Conservation (phyloP, 53 echinoderm and acorn worm species). For the Glandiceps talaboti region DNA sequence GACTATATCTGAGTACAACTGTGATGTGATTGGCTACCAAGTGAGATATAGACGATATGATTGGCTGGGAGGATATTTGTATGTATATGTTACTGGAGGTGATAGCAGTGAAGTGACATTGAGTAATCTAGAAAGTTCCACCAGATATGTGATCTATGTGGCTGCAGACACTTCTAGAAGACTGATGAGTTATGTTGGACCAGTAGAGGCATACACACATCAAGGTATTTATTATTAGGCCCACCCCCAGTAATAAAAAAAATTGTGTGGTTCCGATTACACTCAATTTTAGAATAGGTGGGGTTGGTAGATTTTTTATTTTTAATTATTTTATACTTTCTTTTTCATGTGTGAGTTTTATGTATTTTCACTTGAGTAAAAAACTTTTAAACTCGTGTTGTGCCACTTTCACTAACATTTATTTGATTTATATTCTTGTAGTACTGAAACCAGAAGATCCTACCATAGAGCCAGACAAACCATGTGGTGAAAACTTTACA, state of each 20-base stretch:
- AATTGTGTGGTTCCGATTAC: too few species aligned
- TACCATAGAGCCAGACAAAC: not conserved
- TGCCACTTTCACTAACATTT: too few species aligned
- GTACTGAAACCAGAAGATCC: not conserved
- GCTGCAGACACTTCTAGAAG: conserved; percentile 16
- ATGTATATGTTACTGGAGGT: conserved; percentile 8
- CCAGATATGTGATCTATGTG: conserved; percentile 8
- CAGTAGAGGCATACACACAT: not conserved
- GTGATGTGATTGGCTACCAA: conserved; percentile 59
- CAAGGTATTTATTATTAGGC: too few species aligned
- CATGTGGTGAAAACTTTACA: not conserved
- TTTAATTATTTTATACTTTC: too few species aligned
- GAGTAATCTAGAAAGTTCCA: not conserved
- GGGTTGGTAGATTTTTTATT: too few species aligned
- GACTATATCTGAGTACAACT: conserved; percentile 36
- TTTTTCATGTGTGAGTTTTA: too few species aligned
- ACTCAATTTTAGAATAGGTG: too few species aligned
- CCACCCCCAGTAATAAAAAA: too few species aligned
- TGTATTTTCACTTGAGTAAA: too few species aligned
- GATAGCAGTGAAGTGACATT: not conserved
- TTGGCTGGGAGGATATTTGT: not conserved
- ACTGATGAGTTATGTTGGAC: not conserved
- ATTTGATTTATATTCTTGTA: too few species aligned
- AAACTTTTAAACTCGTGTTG: too few species aligned
- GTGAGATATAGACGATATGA: conserved; percentile 11